Evolutionary conservation across 2,888 invertebrate genomes (phyloP).

Genomic region (Polia nebulosa): DNA sequence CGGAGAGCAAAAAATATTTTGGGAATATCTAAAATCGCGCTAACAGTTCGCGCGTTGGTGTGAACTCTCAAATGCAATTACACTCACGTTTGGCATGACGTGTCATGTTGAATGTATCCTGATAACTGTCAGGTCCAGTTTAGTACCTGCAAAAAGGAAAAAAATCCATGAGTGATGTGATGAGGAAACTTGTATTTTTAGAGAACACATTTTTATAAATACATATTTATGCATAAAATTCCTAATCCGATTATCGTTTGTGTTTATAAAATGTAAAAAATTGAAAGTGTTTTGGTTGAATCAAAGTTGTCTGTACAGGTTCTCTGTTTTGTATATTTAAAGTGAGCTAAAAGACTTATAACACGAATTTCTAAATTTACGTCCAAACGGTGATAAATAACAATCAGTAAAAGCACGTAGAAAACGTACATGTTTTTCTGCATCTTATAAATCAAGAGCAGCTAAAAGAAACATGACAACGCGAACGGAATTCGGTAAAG

Average conservation of each 20-base stretch:
- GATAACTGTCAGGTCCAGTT: conserved; percentile 72
- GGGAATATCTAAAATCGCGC: conserved; percentile 57
- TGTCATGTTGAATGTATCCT: conserved; percentile 72
- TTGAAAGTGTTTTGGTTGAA: conserved; percentile 32
- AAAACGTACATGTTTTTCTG: conserved; percentile 53
- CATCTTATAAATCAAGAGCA: conserved; percentile 55
- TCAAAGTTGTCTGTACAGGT: conserved; percentile 11
- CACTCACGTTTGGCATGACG: conserved; percentile 73
- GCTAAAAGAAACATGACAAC: conserved; percentile 50
- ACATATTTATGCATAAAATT: background rate
- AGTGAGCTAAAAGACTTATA: conserved; percentile 18
- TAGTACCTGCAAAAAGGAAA: conserved; percentile 82
- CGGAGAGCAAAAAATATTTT: conserved; percentile 59
- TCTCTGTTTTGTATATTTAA: conserved; percentile 18
- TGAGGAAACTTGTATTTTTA: conserved; percentile 38
- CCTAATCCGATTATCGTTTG: conserved; percentile 6
- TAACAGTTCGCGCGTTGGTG: conserved; percentile 62
- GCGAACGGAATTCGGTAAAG: conserved; percentile 60
- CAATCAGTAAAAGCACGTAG: conserved; percentile 31
- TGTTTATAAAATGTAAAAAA: conserved; percentile 25
- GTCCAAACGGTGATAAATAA: conserved; percentile 34
- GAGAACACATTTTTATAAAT: conserved; percentile 5
- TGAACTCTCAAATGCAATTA: conserved; percentile 65
- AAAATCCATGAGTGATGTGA: conserved; percentile 38
- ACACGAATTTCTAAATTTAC: conserved; percentile 20